Percentiles rank a stretch among this genome's conserved stretches.
phyloP scores from a whole-genome alignment of 1,140 invertebrate species.

The Mya arenaria region DNA sequence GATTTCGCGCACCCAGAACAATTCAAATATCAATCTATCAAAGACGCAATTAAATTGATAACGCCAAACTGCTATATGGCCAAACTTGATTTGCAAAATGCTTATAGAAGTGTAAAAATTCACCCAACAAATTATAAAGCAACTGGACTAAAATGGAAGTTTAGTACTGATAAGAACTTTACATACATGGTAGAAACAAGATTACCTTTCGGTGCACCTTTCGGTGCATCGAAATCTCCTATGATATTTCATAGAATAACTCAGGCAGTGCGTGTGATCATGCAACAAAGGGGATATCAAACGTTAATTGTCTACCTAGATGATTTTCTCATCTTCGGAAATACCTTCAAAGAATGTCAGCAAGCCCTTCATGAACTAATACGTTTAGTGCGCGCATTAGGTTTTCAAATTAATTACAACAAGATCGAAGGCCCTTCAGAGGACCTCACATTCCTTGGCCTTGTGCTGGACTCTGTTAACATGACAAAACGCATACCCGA shows the following conservation, averaged over 20 bases:
- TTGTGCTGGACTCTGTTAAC: background rate
- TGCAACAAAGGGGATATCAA: background rate
- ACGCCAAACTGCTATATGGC: constrained; percentile 8
- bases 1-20: background rate
- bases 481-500: background rate
- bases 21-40: background rate
- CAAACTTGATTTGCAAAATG: constrained; percentile 7
- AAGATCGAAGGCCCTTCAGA: constrained; percentile 5
- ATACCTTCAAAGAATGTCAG: background rate
- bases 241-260: constrained; percentile 7
- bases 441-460: constrained; percentile 11
- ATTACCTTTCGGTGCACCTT: background rate
- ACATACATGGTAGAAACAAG: constrained; percentile 4
- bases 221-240: background rate
- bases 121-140: constrained; percentile 8
- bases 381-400: background rate
- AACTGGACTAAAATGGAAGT: constrained; percentile 39
- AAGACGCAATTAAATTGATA: background rate
- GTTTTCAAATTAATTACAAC: constrained; percentile 15
- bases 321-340: constrained; percentile 3
- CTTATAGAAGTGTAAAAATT: constrained; percentile 12
- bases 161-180: background rate
- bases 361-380: background rate
- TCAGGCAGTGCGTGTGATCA: background rate
- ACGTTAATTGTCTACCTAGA: background rate